These are phyloP conservation scores for Suncus etruscus DNA, from an alignment of 2,113 vertebrate species.

Conservation along the genomic window DNA sequence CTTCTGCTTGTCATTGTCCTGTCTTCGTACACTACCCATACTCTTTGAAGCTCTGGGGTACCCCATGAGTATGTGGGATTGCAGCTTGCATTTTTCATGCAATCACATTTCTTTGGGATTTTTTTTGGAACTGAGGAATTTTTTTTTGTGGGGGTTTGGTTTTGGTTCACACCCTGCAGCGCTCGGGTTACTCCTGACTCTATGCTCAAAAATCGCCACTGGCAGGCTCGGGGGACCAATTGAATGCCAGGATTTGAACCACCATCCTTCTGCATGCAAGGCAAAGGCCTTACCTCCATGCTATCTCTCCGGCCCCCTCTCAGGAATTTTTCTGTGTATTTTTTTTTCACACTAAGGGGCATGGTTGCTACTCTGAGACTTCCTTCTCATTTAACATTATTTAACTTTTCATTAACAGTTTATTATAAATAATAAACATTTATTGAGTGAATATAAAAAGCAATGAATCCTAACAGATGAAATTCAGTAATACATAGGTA, in stretches of 20 bases:
- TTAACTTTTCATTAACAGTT: background rate
- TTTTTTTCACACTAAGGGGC: background rate
- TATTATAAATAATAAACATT: too few relatives aligned
- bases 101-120: background rate
- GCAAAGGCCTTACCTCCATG: too few relatives aligned
- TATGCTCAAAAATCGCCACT: too few relatives aligned
- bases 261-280: too few relatives aligned
- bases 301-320: background rate
- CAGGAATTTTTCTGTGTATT: background rate
- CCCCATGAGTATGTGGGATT: background rate
- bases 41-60: background rate
- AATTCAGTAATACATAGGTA: too few relatives aligned
- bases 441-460: too few relatives aligned
- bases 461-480: too few relatives aligned
- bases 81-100: background rate
- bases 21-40: background rate
- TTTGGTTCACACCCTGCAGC: too few relatives aligned
- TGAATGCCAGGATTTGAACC: too few relatives aligned
- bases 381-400: background rate
- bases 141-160: too few relatives aligned
- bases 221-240: too few relatives aligned
- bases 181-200: too few relatives aligned
- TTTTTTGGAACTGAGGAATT: background rate
- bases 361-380: background rate
- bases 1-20: background rate